These are phyloP conservation scores for Radopholus similis DNA, from an alignment of 1,140 invertebrate genomes.

Conservation along the genomic window DNA sequence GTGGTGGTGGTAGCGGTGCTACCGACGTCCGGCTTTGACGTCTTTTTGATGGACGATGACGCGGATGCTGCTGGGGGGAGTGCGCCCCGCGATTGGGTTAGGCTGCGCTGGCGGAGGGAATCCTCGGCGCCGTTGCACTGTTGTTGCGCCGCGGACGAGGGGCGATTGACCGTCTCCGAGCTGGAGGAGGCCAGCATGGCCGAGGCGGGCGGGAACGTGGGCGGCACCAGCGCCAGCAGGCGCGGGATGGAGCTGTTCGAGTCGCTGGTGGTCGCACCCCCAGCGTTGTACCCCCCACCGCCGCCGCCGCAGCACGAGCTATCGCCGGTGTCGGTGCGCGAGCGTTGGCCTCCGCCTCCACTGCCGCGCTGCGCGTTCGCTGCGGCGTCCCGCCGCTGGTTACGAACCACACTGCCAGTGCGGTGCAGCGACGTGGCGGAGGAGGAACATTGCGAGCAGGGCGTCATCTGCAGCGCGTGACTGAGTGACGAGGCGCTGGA, in stretches of 20 bases:
- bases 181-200: not conserved
- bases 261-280: no score
- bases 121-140: not conserved
- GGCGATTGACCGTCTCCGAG: not conserved
- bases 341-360: no score
- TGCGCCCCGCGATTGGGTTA: no score
- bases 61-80: no score
- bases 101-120: not conserved
- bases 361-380: no score
- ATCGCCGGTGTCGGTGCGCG: not conserved
- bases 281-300: not conserved
- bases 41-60: not conserved
- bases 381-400: not conserved
- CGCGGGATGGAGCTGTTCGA: not conserved
- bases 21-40: not conserved
- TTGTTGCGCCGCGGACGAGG: not conserved
- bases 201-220: constrained; percentile 11
- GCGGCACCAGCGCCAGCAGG: constrained; percentile 4
- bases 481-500: constrained; percentile 8
- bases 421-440: not conserved
- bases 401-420: not conserved
- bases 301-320: not conserved
- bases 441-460: constrained; percentile 16
- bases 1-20: not conserved
- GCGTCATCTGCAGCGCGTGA: not conserved